Percentiles rank a stretch among this genome's conserved stretches.
Conservation (phyloP, 2,797 vertebrate species). For the Malacoctenus gilli region DNA sequence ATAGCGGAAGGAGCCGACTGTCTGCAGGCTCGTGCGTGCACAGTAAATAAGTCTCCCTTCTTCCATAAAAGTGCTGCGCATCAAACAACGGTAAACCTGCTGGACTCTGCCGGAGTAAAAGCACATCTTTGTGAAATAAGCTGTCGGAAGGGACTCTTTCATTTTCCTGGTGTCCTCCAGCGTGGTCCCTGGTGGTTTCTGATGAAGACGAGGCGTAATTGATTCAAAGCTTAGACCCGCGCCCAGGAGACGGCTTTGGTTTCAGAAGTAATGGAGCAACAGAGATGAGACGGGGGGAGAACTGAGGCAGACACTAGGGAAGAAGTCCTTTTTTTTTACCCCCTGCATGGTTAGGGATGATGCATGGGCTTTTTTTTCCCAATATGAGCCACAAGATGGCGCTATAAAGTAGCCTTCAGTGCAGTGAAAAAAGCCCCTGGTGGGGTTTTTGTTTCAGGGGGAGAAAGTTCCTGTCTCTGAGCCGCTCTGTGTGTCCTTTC, state of each 20-base stretch:
- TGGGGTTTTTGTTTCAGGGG: not conserved
- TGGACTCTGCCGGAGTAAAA: not conserved
- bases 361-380: constrained; percentile 14
- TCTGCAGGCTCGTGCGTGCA: not conserved
- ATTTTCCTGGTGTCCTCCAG: constrained; percentile 21
- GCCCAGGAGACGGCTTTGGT: constrained; percentile 44
- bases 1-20: too few species aligned
- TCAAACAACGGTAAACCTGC: constrained; percentile 5
- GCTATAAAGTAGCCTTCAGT: constrained; percentile 47
- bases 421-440: constrained; percentile 15
- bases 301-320: constrained; percentile 37
- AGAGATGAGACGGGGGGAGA: constrained; percentile 25
- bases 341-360: constrained; percentile 39
- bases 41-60: not conserved
- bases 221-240: constrained; percentile 49
- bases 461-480: constrained; percentile 4
- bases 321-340: constrained; percentile 28
- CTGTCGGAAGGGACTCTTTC: constrained; percentile 26
- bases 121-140: constrained; percentile 23
- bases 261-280: constrained; percentile 41
- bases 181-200: constrained; percentile 25
- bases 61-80: not conserved
- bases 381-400: constrained; percentile 69
- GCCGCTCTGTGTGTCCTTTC: not conserved
- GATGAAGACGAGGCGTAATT: constrained; percentile 46